A percentile compares a stretch with the other conserved stretches of the same genome.
Evolutionary conservation across 2,113 vertebrate genomes (phyloP).

Genomic region (Pithys albifrons): DNA sequence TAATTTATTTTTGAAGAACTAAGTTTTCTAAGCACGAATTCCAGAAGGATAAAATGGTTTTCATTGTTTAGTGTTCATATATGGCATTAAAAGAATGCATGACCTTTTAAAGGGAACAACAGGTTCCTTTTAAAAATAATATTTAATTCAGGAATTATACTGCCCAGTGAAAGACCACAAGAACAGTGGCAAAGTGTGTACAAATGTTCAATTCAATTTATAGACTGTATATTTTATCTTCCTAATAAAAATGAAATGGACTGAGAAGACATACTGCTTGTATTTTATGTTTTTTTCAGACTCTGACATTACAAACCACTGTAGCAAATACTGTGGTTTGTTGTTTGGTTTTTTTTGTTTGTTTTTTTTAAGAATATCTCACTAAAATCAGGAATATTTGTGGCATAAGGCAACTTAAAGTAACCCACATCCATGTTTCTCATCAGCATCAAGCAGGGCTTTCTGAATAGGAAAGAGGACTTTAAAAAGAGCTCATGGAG

Average conservation of each 20-base stretch:
- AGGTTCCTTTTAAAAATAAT: constrained; percentile 66
- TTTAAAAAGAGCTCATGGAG: neutral
- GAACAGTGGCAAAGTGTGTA: neutral
- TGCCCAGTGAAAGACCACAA: neutral
- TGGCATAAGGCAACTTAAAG: neutral
- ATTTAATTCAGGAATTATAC: constrained; percentile 30
- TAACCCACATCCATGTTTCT: neutral
- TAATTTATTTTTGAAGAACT: neutral
- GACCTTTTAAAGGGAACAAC: constrained; percentile 64
- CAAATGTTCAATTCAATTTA: constrained; percentile 13
- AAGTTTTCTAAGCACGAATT: constrained; percentile 5
- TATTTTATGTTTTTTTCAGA: neutral
- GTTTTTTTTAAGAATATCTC: neutral
- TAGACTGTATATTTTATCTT: neutral
- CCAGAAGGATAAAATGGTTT: constrained; percentile 3
- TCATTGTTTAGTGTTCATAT: constrained; percentile 35
- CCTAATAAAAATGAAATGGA: neutral
- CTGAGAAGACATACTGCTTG: neutral
- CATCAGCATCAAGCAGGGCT: neutral
- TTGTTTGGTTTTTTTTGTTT: neutral
- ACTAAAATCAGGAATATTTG: neutral
- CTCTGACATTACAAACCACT: neutral
- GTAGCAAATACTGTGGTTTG: neutral
- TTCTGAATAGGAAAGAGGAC: neutral
- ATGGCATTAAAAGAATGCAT: constrained; percentile 54